Conservation (phyloP, 1,140 invertebrate genomes). For the Akabosia matsudoensis region DNA sequence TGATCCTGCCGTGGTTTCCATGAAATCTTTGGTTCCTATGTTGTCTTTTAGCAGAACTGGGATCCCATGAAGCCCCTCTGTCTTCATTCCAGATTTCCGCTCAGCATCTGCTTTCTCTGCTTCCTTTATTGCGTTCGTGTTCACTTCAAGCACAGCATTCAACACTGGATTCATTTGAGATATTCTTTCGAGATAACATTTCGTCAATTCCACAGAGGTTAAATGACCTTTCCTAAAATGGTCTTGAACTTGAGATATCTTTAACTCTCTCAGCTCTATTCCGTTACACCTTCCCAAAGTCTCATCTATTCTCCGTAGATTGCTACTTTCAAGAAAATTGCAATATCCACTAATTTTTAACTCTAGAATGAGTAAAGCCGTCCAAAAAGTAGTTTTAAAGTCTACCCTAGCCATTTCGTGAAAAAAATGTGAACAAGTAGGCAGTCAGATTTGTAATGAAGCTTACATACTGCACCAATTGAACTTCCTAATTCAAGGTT, state of each 20-base stretch:
- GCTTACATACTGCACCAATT: no score
- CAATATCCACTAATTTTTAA: no score
- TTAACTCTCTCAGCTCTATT: background rate
- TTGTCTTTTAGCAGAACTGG: slow-evolving; percentile 34
- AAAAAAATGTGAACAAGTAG: no score
- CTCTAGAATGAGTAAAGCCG: no score
- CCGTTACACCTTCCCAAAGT: background rate
- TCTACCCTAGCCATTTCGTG: no score
- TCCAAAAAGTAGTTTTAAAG: no score
- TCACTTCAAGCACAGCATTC: background rate
- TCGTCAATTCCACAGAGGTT: background rate
- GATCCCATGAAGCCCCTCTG: slow-evolving; percentile 17
- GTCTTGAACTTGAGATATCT: background rate
- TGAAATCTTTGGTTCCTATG: slow-evolving; percentile 29
- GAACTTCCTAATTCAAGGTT: no score
- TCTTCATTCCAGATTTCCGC: background rate
- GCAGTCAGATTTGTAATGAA: no score
- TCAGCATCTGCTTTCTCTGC: background rate
- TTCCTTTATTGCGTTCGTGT: background rate
- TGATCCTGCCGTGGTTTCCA: slow-evolving; percentile 31
- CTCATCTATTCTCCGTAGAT: background rate
- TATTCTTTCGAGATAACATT: background rate
- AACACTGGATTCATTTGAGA: background rate
- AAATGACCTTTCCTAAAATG: background rate
- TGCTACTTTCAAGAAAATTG: no score